phyloP scores from a whole-genome alignment of 2,113 vertebrate species.

The Calcarius ornatus region DNA sequence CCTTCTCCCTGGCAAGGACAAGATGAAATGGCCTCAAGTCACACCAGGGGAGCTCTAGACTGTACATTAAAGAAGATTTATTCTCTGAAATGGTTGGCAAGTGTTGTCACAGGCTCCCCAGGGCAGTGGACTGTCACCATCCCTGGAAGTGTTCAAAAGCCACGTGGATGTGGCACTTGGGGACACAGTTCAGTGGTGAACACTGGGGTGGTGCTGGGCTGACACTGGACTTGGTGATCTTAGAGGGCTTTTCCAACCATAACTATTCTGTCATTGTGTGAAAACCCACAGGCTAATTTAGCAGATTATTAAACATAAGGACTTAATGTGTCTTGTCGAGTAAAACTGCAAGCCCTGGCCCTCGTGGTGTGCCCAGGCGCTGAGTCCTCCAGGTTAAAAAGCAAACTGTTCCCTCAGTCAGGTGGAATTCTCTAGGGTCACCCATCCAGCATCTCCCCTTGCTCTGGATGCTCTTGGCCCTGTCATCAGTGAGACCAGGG shows the following conservation, averaged over 20 bases:
- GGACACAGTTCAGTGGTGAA: not conserved
- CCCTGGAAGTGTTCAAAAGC: not conserved
- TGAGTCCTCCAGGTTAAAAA: not conserved
- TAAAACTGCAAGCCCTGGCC: not conserved
- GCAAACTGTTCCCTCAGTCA: not conserved
- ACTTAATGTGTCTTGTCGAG: not conserved
- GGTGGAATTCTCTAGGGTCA: not conserved
- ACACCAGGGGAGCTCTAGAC: not conserved
- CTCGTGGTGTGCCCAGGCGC: not conserved
- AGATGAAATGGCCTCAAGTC: not conserved
- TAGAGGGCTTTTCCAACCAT: not conserved
- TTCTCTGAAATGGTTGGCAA: not conserved
- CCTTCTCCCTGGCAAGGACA: not conserved
- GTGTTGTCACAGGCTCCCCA: not conserved
- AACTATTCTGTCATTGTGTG: not conserved
- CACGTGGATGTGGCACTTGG: not conserved
- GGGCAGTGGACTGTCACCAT: too few species aligned
- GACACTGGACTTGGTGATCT: not conserved
- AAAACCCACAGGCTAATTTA: not conserved
- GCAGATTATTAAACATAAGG: not conserved
- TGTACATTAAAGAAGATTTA: not conserved
- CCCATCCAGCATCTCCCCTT: not conserved
- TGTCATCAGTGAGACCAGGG: not conserved
- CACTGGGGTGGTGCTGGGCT: not conserved
- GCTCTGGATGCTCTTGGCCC: not conserved